A percentile compares a stretch with the other conserved stretches of the same genome.
phyloP scores from a whole-genome alignment of 2,113 vertebrate genomes.

The Anser brachyrhynchus region DNA sequence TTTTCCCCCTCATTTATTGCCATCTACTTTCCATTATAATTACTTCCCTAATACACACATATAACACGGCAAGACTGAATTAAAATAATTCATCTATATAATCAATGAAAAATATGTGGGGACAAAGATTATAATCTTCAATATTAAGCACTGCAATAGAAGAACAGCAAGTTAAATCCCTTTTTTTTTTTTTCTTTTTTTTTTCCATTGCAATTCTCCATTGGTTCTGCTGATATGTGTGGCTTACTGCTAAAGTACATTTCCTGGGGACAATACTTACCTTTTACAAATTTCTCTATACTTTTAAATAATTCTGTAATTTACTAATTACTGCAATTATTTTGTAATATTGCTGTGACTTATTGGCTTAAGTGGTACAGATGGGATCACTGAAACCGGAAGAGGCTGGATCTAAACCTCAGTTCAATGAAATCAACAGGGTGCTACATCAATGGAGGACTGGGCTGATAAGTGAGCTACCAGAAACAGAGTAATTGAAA shows the following conservation, averaged over 20 bases:
- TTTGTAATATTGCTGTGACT: background rate
- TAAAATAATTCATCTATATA: slow-evolving; percentile 8
- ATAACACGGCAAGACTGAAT: background rate
- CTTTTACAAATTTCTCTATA: background rate
- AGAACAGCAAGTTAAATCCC: background rate
- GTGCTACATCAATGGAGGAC: background rate
- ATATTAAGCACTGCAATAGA: background rate
- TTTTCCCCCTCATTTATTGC: slow-evolving; percentile 51
- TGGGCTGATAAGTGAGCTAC: background rate
- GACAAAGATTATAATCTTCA: background rate
- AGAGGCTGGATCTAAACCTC: background rate
- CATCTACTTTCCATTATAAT: slow-evolving; percentile 48
- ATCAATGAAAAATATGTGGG: background rate
- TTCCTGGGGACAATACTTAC: background rate
- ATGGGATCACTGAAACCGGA: background rate
- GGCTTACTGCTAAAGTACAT: background rate
- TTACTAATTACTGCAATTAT: background rate
- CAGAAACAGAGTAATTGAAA: background rate
- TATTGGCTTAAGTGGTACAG: background rate
- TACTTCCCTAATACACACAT: background rate
- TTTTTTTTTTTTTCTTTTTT: background rate
- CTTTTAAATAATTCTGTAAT: background rate
- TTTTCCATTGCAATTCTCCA: background rate
- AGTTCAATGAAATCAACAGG: background rate
- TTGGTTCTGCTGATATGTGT: background rate